Conservation (phyloP, 2,113 vertebrate species). For the Heterochromis multidens region DNA sequence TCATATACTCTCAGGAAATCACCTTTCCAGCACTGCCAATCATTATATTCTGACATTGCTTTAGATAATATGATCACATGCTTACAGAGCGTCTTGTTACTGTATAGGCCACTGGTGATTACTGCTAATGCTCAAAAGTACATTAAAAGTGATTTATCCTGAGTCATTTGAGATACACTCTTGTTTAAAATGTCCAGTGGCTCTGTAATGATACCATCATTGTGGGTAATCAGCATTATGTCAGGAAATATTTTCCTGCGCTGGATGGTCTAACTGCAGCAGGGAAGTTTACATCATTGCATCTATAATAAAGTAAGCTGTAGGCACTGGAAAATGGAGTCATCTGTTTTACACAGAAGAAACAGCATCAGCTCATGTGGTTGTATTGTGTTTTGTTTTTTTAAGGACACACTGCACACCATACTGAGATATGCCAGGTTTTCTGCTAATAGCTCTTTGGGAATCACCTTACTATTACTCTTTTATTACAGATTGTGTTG, state of each 20-base stretch:
- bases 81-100: neutral
- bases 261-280: neutral
- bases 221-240: neutral
- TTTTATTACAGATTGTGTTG: neutral
- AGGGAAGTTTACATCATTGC: neutral
- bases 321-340: neutral
- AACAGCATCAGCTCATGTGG: neutral
- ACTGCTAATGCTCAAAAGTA: neutral
- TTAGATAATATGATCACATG: neutral
- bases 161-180: neutral
- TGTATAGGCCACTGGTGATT: neutral
- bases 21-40: neutral
- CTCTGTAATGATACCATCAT: neutral
- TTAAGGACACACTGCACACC: neutral
- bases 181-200: neutral
- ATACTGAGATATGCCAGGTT: neutral
- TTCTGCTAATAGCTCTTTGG: neutral
- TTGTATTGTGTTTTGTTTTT: neutral
- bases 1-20: neutral
- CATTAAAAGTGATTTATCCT: neutral
- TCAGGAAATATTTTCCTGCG: neutral
- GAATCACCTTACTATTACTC: fast-evolving
- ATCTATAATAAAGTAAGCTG: neutral
- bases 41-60: neutral
- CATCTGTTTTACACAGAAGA: neutral